Base-by-base conservation (phyloP, 2,888 invertebrate species). In the Eupithecia exiguata region DNA sequence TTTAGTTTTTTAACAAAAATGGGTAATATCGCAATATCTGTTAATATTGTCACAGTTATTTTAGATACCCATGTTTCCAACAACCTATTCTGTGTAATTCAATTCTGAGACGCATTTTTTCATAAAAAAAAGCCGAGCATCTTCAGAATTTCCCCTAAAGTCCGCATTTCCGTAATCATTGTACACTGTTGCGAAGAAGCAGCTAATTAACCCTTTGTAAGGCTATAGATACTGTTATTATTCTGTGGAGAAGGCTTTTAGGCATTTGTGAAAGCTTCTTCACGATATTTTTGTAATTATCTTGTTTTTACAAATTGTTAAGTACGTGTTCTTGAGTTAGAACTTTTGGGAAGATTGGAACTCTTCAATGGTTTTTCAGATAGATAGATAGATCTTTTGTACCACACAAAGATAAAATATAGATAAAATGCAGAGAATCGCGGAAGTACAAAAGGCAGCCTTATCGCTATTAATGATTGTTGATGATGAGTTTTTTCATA, bases 131-230 rank as follows among this genome's bases (percentile, higher is more conserved):
- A 43, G 16, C 68, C 70, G 21, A 70, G 61, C 69, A 43, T 77
- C 71, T 67, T 70, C 77, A 78, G 69, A 77, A 75, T 73, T 70
- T 75, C 70, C 70, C 63, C 16, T 69, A 74, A 78, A 75, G 69
- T 68, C 76, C 69, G 70, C 71, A 74, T 74, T 84, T 70, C 79
- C 70, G 71, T 70, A 74, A 75, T 84, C 84, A 84, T 79, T 81
- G 79, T 83, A 79, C 78, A 81, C 80, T 80, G 81, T 83, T 83
- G 82, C 80, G 83, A 83, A 82, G 79, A 72, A 81, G 81, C 82
- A 81, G 82, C 81, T 85, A 86, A 86, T 86, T 86, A 86, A 82
- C 80, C 81, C 79, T 78, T 77, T 77, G 79, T 84, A 84, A 76
- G 77, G 73, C 67, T 69, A 66, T 63, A 72, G 68, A 58, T 61